phyloP scores from a whole-genome alignment of 2,797 vertebrate species.

The Amblyraja radiata region DNA sequence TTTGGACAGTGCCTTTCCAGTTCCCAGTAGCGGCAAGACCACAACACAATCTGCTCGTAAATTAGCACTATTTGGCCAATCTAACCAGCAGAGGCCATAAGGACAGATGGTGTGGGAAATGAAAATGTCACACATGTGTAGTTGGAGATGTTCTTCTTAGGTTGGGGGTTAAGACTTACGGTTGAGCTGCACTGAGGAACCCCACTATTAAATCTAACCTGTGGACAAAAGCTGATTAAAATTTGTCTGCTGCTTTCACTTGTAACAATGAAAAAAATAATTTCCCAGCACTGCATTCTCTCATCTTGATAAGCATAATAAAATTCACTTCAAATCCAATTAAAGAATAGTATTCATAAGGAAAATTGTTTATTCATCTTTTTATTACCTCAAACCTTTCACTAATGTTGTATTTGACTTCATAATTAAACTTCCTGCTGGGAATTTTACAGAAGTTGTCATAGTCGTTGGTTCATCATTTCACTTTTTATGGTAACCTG shows the following conservation, averaged over 20 bases:
- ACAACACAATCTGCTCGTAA: constrained; percentile 35
- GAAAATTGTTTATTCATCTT: background rate
- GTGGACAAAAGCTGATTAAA: constrained; percentile 13
- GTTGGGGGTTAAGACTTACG: constrained; percentile 15
- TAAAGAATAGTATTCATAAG: background rate
- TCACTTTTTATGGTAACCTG: constrained; percentile 4
- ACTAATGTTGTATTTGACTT: background rate
- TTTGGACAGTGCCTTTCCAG: constrained; percentile 34
- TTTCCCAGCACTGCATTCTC: background rate
- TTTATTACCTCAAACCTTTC: background rate
- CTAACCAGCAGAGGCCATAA: constrained; percentile 8
- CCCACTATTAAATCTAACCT: background rate
- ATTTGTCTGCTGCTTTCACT: background rate
- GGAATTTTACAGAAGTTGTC: background rate
- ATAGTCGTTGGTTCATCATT: background rate
- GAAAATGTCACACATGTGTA: constrained; percentile 27
- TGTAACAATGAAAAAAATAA: background rate
- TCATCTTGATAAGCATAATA: background rate
- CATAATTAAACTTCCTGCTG: constrained; percentile 21
- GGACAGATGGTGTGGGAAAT: constrained; percentile 35
- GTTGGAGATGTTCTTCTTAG: constrained; percentile 26
- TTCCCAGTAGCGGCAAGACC: constrained; percentile 25
- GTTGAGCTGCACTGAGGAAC: background rate
- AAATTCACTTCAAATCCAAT: background rate
- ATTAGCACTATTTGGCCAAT: constrained; percentile 28